Conservation (phyloP, 2,888 invertebrate species). For the Orthosia gracilis region DNA sequence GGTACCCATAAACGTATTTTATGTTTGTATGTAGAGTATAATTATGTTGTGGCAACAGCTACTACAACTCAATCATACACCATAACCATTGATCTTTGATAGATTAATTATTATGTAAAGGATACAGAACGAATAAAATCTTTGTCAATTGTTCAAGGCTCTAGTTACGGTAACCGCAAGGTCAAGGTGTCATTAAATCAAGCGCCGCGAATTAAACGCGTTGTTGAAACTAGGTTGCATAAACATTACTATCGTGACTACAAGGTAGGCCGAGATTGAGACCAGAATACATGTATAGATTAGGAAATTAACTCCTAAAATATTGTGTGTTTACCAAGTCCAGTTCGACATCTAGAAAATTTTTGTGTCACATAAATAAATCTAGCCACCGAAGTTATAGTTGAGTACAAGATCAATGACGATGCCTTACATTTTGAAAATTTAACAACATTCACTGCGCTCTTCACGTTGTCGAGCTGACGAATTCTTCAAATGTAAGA, state of each 20-base stretch:
- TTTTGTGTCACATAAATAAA: not conserved
- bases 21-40: too few species aligned
- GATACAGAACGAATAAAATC: constrained; percentile 36
- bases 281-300: constrained; percentile 21
- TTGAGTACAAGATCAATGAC: not conserved
- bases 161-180: constrained; percentile 56
- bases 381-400: not conserved
- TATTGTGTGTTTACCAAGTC: not conserved
- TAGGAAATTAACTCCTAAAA: constrained; percentile 8
- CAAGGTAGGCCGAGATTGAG: constrained; percentile 1
- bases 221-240: constrained; percentile 44
- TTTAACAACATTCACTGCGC: not conserved
- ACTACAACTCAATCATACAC: not conserved
- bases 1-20: too few species aligned
- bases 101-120: not conserved
- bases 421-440: not conserved
- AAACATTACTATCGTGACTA: constrained; percentile 27
- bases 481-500: not conserved
- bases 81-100: not conserved
- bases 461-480: not conserved
- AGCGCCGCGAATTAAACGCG: constrained; percentile 34
- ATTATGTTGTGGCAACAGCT: too few species aligned
- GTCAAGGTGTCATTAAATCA: constrained; percentile 48
- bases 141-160: constrained; percentile 22
- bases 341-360: not conserved